Evolutionary conservation across 2,797 vertebrate species (phyloP), one percentile per base, ranked within the genome.

Genomic region (Phataginus tetradactyla): DNA sequence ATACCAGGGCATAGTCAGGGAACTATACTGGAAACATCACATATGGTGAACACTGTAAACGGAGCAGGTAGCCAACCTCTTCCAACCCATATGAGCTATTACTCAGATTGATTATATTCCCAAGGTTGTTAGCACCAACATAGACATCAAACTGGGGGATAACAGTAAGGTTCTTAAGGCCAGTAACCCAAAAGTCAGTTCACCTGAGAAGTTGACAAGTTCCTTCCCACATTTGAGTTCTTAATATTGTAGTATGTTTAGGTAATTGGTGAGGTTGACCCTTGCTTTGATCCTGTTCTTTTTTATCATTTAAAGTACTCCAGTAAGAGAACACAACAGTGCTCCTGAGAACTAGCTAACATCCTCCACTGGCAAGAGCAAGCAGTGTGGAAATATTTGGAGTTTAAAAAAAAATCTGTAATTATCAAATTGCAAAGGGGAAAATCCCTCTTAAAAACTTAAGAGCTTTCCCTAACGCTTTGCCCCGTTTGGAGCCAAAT

Each of bases 281-380:
- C 14, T 68, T 59, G 21, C 7, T 92, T 91, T 89, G 37, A 88
- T n/a, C 12, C 49, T 71, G 21, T 39, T 94, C 18, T 5, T 64
- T 85, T 95, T 83, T 45, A n/a, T 59, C 11, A 74, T 86, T 96
- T 90, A 86, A 81, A 69, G 3, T 63, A 23, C 14, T 81, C 14
- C 3, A 53, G 55, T 34, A 64, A 86, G 61, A 86, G 39, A 78
- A 5, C 7, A 66, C 12, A 66, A 69, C 0, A 37, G 8, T 53
- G 55, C 15, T 25, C 11, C 4, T 59, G 68, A 95, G 59, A 91
- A 83, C 71, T 1, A 84, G 8, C 3, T n/a, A 78, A 69, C 18
- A 90, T 55, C 3, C 20, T 88, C 10, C 17, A 29, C 5, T 55
- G 34, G 63, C 14, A 75, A 34, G 23, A 87, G 25, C 14, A 78